Evolutionary conservation across 2,888 invertebrate species (phyloP).

Genomic region (Rutpela maculata): DNA sequence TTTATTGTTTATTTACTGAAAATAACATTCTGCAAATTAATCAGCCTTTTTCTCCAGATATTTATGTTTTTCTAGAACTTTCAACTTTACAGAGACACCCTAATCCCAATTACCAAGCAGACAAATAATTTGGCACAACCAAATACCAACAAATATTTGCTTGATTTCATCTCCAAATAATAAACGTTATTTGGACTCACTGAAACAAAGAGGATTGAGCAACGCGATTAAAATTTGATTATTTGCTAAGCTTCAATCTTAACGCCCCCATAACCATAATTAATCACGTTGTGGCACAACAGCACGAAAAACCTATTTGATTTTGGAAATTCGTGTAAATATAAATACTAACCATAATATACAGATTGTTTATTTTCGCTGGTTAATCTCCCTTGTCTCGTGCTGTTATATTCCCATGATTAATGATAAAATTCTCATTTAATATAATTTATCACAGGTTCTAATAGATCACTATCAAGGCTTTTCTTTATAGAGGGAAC

Average conservation of each 20-base stretch:
- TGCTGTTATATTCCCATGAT: conserved; percentile 14
- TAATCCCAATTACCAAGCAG: neutral
- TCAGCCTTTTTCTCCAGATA: no score
- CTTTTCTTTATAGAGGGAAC: neutral
- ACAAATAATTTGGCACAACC: neutral
- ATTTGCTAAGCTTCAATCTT: conserved; percentile 29
- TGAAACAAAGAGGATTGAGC: neutral
- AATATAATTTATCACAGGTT: neutral
- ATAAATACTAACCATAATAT: conserved; percentile 28
- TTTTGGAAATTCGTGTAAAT: conserved; percentile 29
- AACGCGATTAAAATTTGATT: conserved; percentile 40
- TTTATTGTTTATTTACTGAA: no score
- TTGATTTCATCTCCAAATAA: neutral
- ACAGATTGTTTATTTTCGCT: conserved; percentile 20
- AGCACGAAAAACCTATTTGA: conserved; percentile 29
- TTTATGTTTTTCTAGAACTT: no score
- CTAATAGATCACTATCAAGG: neutral
- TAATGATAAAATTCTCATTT: conserved; percentile 20
- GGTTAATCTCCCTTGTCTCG: conserved; percentile 21
- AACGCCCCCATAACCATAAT: conserved; percentile 29
- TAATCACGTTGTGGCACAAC: conserved; percentile 27
- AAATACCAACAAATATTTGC: neutral
- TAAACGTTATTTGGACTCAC: neutral
- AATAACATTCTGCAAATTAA: no score
- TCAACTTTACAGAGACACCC: no score